Evolutionary conservation across 1,140 invertebrate genomes (phyloP).

Genomic region (Caenorhabditis remanei): DNA sequence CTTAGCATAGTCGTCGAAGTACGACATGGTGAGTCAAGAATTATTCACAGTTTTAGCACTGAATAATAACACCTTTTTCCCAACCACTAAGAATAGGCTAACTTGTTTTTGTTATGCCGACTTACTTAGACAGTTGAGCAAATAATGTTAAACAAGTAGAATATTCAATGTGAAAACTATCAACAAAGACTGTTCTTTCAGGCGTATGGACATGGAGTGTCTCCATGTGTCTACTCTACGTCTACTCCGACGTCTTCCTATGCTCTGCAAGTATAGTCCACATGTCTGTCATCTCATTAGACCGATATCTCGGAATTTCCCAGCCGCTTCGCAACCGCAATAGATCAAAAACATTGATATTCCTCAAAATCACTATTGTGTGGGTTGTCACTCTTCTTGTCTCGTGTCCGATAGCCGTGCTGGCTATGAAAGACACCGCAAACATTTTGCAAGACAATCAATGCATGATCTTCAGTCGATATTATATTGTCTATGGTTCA

Average conservation of each 20-base stretch:
- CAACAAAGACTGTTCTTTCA: constrained; percentile 79
- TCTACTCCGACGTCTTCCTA: constrained; percentile 92
- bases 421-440: constrained; percentile 83
- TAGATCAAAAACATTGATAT: constrained; percentile 85
- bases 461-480: constrained; percentile 88
- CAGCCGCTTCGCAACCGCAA: constrained; percentile 87
- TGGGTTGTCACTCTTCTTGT: constrained; percentile 89
- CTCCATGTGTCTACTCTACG: constrained; percentile 91
- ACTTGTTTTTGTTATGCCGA: not conserved
- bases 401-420: constrained; percentile 88
- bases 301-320: constrained; percentile 88
- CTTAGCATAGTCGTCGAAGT: constrained; percentile 75
- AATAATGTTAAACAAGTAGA: not conserved
- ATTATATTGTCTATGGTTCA: constrained; percentile 91
- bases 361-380: constrained; percentile 87
- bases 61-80: too few species aligned
- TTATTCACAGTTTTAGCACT: not conserved
- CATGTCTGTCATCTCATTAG: constrained; percentile 95
- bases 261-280: constrained; percentile 95
- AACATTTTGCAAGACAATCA: constrained; percentile 80
- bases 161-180: constrained; percentile 3
- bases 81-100: too few species aligned
- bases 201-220: constrained; percentile 91
- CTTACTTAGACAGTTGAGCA: not conserved
- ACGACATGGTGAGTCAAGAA: constrained; percentile 65